These are phyloP conservation scores for Ormia ochracea DNA, from an alignment of 2,888 invertebrate genomes.

Conservation along the genomic window DNA sequence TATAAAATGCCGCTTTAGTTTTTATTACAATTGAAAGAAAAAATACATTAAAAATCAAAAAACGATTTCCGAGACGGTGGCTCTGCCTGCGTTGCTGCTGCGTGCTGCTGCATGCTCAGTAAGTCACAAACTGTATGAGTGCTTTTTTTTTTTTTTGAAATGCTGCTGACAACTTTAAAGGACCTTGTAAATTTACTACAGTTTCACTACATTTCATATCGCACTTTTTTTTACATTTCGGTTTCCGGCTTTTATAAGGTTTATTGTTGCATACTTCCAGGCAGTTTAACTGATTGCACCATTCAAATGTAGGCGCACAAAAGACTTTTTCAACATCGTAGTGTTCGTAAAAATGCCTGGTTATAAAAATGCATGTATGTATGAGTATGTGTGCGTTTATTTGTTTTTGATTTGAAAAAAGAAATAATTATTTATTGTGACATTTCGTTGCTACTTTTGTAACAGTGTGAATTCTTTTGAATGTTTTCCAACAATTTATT, in stretches of 20 bases:
- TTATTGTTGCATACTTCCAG: slow-evolving; percentile 60
- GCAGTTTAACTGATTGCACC: slow-evolving; percentile 58
- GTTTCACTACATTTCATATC: slow-evolving; percentile 19
- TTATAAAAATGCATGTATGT: background rate
- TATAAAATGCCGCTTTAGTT: slow-evolving; percentile 17
- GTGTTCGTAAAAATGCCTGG: background rate
- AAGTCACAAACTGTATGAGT: background rate
- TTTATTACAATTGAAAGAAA: slow-evolving; percentile 5
- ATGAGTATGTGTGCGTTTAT: background rate
- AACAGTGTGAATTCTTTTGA: background rate
- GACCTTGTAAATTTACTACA: slow-evolving; percentile 46
- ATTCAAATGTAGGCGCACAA: slow-evolving; percentile 49
- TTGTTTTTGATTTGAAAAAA: too few species aligned
- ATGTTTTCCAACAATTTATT: slow-evolving; percentile 16
- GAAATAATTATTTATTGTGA: slow-evolving; percentile 48
- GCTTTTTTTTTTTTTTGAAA: background rate
- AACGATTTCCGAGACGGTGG: background rate
- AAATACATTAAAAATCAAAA: background rate
- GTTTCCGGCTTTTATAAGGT: slow-evolving; percentile 55
- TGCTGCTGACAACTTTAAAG: slow-evolving; percentile 7
- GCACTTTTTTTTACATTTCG: slow-evolving; percentile 38
- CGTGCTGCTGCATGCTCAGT: background rate
- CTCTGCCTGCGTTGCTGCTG: background rate
- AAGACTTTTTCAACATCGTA: background rate
- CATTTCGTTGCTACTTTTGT: slow-evolving; percentile 49